A percentile compares a stretch with the other conserved stretches of the same genome.
phyloP scores from a whole-genome alignment of 2,113 vertebrate genomes.

The Indri indri region DNA sequence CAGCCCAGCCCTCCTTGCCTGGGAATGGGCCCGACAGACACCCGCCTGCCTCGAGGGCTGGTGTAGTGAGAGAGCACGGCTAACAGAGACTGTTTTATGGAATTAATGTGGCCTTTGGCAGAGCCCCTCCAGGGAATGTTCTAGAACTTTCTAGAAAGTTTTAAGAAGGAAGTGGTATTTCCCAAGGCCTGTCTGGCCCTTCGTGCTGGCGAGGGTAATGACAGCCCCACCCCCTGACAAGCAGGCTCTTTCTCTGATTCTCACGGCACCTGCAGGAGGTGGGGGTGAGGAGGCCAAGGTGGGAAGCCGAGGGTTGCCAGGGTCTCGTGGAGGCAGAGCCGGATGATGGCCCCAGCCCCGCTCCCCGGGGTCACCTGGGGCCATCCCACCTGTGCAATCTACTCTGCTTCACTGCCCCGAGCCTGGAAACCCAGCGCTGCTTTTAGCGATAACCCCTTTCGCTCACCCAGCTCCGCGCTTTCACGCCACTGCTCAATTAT shows the following conservation, averaged over 20 bases:
- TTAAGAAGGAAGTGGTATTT: rapidly evolving
- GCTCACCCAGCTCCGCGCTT: neutral
- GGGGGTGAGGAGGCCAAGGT: rapidly evolving
- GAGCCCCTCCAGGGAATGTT: neutral
- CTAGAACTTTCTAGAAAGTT: neutral
- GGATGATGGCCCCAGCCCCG: no score
- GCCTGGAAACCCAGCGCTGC: neutral
- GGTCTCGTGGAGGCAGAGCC: no score
- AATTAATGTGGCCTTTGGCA: rapidly evolving
- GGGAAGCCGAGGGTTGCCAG: neutral
- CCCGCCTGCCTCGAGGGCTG: rapidly evolving
- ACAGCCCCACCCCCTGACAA: rapidly evolving
- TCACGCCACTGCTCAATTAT: neutral
- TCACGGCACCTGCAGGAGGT: rapidly evolving
- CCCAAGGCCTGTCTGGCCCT: neutral
- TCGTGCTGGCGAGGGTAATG: rapidly evolving
- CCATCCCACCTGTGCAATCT: rapidly evolving
- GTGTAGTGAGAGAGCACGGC: rapidly evolving
- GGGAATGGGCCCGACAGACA: neutral
- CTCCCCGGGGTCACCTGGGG: rapidly evolving
- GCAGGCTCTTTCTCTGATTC: no score
- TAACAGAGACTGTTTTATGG: neutral
- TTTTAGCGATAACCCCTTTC: neutral
- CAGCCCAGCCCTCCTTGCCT: neutral
- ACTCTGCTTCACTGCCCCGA: neutral